Conservation (phyloP, 2,113 vertebrate species). For the Sardina pilchardus region DNA sequence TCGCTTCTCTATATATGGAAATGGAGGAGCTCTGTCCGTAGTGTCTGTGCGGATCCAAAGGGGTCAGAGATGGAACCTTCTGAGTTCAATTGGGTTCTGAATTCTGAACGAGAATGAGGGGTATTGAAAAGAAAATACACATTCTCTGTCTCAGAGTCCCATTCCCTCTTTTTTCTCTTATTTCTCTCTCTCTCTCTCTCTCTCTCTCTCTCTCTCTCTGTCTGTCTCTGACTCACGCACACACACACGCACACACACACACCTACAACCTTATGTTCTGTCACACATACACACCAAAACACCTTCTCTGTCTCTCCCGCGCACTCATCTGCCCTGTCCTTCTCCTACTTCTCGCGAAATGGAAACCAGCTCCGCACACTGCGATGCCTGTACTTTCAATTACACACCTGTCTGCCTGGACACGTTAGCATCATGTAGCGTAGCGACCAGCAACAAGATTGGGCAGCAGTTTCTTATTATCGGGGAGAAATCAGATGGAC, state of each 20-base stretch:
- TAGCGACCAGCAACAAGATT: not conserved
- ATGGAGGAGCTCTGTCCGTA: not conserved
- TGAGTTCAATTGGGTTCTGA: not conserved
- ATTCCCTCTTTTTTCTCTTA: not conserved
- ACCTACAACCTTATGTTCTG: not conserved
- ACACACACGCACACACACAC: not conserved
- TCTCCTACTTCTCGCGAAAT: not conserved
- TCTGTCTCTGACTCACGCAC: not conserved
- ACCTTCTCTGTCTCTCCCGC: not conserved
- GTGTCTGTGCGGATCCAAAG: conserved; percentile 20
- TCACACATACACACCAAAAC: not conserved
- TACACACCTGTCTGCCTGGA: conserved; percentile 15
- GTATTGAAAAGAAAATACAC: conserved; percentile 18
- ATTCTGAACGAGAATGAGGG: not conserved
- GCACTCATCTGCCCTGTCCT: not conserved
- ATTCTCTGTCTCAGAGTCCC: not conserved
- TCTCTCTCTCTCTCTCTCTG: not conserved
- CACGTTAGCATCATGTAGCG: not conserved
- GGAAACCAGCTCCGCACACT: not conserved
- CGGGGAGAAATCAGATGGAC: not conserved
- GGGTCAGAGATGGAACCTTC: conserved; percentile 23
- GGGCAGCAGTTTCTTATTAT: not conserved
- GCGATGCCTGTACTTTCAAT: not conserved
- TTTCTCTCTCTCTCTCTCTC: not conserved
- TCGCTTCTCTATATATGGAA: not conserved